phyloP scores from a whole-genome alignment of 1,140 invertebrate genomes.

The Leptoteleia sp. region DNA sequence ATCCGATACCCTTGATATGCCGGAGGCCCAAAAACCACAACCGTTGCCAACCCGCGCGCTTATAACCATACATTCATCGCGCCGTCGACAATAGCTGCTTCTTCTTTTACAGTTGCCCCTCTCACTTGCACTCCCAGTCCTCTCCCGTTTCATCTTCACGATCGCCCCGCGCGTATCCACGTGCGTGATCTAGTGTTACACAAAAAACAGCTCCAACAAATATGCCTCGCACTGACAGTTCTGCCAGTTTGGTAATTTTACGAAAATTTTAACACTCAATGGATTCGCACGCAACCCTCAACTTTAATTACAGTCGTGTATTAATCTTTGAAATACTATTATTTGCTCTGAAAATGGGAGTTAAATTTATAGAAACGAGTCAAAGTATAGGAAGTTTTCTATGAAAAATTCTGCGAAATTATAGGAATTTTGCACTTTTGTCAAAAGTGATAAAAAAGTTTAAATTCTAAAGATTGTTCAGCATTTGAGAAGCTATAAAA shows the following conservation, averaged over 20 bases:
- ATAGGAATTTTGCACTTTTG: too few relatives aligned
- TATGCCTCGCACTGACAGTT: constrained; percentile 33
- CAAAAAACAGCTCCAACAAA: constrained; percentile 51
- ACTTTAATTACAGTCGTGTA: too few relatives aligned
- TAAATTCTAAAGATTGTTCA: too few relatives aligned
- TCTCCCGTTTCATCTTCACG: constrained; percentile 23
- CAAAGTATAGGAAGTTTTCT: too few relatives aligned
- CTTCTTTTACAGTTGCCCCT: constrained; percentile 22
- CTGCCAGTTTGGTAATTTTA: not conserved
- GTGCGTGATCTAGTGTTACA: constrained; percentile 60
- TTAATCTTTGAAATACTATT: too few relatives aligned
- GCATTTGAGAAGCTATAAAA: too few relatives aligned
- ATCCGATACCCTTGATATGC: constrained; percentile 68
- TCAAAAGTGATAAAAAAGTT: too few relatives aligned
- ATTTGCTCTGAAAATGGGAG: too few relatives aligned
- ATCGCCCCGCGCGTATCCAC: constrained; percentile 36
- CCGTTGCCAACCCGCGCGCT: constrained; percentile 44
- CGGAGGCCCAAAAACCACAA: constrained; percentile 66
- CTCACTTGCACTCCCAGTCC: constrained; percentile 17
- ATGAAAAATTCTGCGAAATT: too few relatives aligned
- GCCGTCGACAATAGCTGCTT: constrained; percentile 54
- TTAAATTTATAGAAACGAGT: too few relatives aligned
- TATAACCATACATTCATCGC: constrained; percentile 60
- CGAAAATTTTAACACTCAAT: not conserved
- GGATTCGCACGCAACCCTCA: too few relatives aligned